Percentiles rank a stretch among this genome's conserved stretches.
phyloP scores from a whole-genome alignment of 2,888 invertebrate genomes.

The Arctia plantaginis region DNA sequence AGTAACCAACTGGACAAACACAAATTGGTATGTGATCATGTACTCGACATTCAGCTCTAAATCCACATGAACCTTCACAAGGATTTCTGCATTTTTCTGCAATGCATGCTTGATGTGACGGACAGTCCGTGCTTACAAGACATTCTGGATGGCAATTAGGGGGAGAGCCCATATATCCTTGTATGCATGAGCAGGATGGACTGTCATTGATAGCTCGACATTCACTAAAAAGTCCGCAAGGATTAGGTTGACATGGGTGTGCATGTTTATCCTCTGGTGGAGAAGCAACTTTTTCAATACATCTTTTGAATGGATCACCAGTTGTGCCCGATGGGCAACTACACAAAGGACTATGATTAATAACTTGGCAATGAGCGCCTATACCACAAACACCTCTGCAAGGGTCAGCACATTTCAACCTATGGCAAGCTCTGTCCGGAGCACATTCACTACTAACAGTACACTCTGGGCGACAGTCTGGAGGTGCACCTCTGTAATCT shows the following conservation, averaged over 20 bases:
- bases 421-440: conserved; percentile 90
- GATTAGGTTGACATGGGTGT: conserved; percentile 91
- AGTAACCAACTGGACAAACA: conserved; percentile 90
- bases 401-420: conserved; percentile 92
- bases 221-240: conserved; percentile 93
- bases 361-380: conserved; percentile 91
- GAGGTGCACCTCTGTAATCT: conserved; percentile 90
- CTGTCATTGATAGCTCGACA: conserved; percentile 90
- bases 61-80: conserved; percentile 93
- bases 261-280: conserved; percentile 52
- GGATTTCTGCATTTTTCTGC: conserved; percentile 94
- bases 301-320: conserved; percentile 89
- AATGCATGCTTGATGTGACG: conserved; percentile 92
- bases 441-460: conserved; percentile 92
- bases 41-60: conserved; percentile 91
- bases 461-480: conserved; percentile 92
- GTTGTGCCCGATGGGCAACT: conserved; percentile 89
- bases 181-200: conserved; percentile 92
- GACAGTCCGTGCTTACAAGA: conserved; percentile 93
- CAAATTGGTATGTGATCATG: conserved; percentile 94
- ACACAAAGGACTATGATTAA: conserved; percentile 93
- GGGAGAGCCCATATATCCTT: conserved; percentile 90
- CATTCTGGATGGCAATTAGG: conserved; percentile 95
- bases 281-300: conserved; percentile 71
- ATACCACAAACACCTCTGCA: conserved; percentile 91